Evolutionary conservation across 2,113 vertebrate species (phyloP).

Genomic region (Cynopterus brachyotis): DNA sequence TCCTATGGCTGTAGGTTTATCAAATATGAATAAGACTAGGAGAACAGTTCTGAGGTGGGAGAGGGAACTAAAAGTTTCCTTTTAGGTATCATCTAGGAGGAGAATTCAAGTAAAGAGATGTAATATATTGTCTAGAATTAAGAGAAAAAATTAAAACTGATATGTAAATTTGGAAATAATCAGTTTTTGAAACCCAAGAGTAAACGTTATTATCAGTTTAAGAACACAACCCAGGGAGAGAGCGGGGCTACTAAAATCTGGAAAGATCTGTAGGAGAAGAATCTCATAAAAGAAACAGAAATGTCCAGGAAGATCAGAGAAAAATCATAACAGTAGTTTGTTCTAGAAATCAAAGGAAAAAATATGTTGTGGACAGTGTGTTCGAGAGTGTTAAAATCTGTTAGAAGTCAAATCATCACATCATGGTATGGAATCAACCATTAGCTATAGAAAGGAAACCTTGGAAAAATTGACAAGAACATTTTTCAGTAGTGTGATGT

Average conservation of each 20-base stretch:
- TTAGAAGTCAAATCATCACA: background rate
- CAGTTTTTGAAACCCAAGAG: background rate
- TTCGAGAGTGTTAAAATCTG: background rate
- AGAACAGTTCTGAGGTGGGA: background rate
- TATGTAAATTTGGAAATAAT: background rate
- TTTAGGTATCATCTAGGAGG: background rate
- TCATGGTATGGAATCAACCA: background rate
- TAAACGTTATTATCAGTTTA: background rate
- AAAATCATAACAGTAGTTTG: background rate
- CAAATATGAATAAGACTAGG: background rate
- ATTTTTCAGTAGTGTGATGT: background rate
- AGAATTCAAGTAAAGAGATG: background rate
- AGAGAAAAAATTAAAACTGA: background rate
- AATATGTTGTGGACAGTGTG: background rate
- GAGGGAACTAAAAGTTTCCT: background rate
- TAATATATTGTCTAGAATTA: background rate
- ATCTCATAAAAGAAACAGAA: background rate
- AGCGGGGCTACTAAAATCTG: background rate
- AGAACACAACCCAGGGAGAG: background rate
- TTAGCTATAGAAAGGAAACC: background rate
- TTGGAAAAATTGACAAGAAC: background rate
- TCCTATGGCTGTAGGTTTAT: background rate
- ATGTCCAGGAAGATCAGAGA: background rate
- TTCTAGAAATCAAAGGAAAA: background rate
- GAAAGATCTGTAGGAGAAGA: background rate